phyloP scores from a whole-genome alignment of 2,113 vertebrate genomes.

The Sebastes schlegelii region DNA sequence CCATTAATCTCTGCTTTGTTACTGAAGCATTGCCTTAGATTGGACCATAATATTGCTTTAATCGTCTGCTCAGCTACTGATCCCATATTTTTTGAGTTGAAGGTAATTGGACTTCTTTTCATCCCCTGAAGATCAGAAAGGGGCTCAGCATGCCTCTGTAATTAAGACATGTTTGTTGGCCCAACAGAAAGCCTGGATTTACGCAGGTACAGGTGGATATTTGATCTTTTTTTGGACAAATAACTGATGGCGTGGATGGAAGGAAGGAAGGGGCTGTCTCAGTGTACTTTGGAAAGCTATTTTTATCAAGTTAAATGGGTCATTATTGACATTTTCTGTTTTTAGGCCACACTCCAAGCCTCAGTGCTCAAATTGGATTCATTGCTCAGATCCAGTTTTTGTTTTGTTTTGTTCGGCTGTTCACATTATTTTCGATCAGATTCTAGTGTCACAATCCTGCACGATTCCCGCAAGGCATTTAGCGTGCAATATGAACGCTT shows the following conservation, averaged over 20 bases:
- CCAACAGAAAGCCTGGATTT: conserved; percentile 31
- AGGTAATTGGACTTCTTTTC: conserved; percentile 63
- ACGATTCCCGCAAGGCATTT: no score
- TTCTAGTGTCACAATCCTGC: not conserved
- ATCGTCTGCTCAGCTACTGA: conserved; percentile 55
- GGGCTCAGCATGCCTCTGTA: conserved; percentile 26
- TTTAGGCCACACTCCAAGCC: not conserved
- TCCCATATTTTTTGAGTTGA: conserved; percentile 60
- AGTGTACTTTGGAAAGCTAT: not conserved
- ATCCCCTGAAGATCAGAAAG: conserved; percentile 30
- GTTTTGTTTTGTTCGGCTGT: not conserved
- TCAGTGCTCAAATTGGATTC: not conserved
- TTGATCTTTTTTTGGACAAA: conserved; percentile 17
- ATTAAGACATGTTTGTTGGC: conserved; percentile 35
- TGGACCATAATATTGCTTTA: conserved; percentile 71
- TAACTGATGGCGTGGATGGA: not conserved
- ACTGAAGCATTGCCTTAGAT: conserved; percentile 64
- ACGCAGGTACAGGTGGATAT: conserved; percentile 9
- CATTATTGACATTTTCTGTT: conserved; percentile 4
- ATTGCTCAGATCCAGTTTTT: not conserved
- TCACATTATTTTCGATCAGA: not conserved
- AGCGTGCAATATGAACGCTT: no score
- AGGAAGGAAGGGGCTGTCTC: not conserved
- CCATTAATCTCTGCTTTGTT: conserved; percentile 74
- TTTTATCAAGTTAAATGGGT: conserved; percentile 16